Percentiles rank a stretch among this genome's conserved stretches.
Conservation (phyloP, 2,888 invertebrate species). For the Eristalis pertinax region DNA sequence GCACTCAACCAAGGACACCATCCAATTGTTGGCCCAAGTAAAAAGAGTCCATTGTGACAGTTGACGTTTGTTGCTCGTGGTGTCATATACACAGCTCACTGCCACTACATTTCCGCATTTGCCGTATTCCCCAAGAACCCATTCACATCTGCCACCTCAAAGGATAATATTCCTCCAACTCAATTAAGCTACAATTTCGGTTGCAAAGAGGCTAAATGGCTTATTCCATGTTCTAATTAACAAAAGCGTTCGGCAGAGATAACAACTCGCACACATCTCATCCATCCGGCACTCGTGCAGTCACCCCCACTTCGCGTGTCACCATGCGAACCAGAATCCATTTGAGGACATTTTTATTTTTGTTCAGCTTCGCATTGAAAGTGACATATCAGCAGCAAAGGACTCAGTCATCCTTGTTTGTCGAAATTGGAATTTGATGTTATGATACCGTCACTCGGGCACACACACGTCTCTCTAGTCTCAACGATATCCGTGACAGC, state of each 20-base stretch:
- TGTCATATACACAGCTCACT: too few relatives aligned
- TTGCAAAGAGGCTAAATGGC: constrained; percentile 1
- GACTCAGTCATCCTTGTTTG: constrained; percentile 24
- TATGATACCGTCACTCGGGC: constrained; percentile 45
- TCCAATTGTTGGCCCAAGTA: too few relatives aligned
- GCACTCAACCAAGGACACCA: too few relatives aligned
- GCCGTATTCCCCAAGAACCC: too few relatives aligned
- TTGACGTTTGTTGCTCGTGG: too few relatives aligned
- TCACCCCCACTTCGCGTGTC: constrained; percentile 16
- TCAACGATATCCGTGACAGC: constrained; percentile 66
- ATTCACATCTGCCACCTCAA: too few relatives aligned
- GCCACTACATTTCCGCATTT: too few relatives aligned
- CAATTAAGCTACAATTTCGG: constrained; percentile 13
- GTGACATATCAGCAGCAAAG: constrained; percentile 51
- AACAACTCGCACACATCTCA: constrained; percentile 7
- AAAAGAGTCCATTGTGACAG: too few relatives aligned
- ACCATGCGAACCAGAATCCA: constrained; percentile 45
- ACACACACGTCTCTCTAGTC: not conserved
- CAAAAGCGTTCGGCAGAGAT: constrained; percentile 17
- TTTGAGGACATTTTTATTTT: not conserved
- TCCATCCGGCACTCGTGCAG: constrained; percentile 40
- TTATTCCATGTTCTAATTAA: constrained; percentile 30
- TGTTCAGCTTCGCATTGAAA: constrained; percentile 18
- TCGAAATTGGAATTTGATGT: constrained; percentile 64
- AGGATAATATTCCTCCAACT: not conserved